phyloP scores from a whole-genome alignment of 1,140 invertebrate genomes.

The Hylaeus anthracinus region DNA sequence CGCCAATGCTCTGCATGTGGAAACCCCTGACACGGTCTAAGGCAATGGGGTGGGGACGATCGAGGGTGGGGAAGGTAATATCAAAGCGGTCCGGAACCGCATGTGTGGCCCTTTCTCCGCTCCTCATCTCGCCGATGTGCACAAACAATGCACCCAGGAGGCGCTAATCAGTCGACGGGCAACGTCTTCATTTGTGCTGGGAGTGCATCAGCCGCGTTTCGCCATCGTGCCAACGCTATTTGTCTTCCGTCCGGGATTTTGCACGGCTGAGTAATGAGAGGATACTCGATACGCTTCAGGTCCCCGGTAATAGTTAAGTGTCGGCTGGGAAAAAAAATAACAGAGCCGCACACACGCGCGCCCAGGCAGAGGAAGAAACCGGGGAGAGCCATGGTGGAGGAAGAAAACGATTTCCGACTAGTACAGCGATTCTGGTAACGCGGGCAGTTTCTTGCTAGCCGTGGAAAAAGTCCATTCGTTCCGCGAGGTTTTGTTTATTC shows the following conservation, averaged over 20 bases:
- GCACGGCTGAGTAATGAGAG: constrained; percentile 27
- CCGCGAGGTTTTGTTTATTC: constrained; percentile 13
- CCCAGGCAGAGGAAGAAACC: background rate
- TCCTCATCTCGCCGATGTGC: background rate
- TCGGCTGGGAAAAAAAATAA: constrained; percentile 4
- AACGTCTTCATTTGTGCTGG: constrained; percentile 73
- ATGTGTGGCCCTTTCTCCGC: background rate
- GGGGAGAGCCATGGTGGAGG: background rate
- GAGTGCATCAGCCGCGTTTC: constrained; percentile 58
- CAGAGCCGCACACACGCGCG: background rate
- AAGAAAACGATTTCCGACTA: constrained; percentile 19
- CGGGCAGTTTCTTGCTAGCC: constrained; percentile 22
- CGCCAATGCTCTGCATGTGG: no score
- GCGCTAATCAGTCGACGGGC: constrained; percentile 71
- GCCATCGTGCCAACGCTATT: constrained; percentile 65
- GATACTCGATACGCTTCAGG: constrained; percentile 47
- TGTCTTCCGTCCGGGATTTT: constrained; percentile 64
- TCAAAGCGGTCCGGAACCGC: constrained; percentile 19
- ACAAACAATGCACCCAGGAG: constrained; percentile 46
- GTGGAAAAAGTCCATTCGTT: constrained; percentile 25
- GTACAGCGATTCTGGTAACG: constrained; percentile 18
- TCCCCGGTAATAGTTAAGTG: constrained; percentile 38
- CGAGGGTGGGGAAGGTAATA: constrained; percentile 6
- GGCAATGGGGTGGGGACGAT: no score
- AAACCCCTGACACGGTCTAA: no score